phyloP scores from a whole-genome alignment of 2,888 invertebrate species.

The Thelaira solivaga region DNA sequence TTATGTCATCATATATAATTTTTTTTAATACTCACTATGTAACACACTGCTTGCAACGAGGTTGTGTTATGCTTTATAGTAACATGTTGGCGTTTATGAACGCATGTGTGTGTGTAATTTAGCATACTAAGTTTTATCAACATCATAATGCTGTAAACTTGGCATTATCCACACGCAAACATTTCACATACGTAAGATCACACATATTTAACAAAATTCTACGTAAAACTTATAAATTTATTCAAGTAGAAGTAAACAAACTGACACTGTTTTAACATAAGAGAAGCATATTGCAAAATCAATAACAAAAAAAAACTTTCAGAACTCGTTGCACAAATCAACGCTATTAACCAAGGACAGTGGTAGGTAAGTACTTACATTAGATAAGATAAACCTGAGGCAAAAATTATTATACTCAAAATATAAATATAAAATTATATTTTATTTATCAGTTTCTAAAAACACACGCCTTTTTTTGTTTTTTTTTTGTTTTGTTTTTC shows the following conservation, averaged over 20 bases:
- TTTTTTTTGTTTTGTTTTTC: no score
- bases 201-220: conserved; percentile 8
- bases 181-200: conserved; percentile 7
- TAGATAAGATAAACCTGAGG: no score
- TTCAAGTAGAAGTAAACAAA: conserved; percentile 34
- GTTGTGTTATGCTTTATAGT: not conserved
- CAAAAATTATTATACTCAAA: no score
- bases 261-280: conserved; percentile 22
- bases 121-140: conserved; percentile 39
- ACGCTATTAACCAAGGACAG: not conserved
- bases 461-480: no score
- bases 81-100: conserved; percentile 3
- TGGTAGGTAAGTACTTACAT: no score
- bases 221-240: conserved; percentile 4
- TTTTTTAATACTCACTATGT: not conserved
- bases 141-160: conserved; percentile 39
- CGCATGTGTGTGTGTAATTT: conserved; percentile 20
- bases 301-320: not conserved
- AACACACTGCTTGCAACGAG: not conserved
- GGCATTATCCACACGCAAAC: conserved; percentile 48
- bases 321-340: not conserved
- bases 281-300: conserved; percentile 19
- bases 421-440: no score
- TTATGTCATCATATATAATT: not conserved
- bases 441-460: no score